Evolutionary conservation across 2,888 invertebrate genomes (phyloP), one percentile per base, ranked within the genome.

Genomic region (Koerneria pararmatus): DNA sequence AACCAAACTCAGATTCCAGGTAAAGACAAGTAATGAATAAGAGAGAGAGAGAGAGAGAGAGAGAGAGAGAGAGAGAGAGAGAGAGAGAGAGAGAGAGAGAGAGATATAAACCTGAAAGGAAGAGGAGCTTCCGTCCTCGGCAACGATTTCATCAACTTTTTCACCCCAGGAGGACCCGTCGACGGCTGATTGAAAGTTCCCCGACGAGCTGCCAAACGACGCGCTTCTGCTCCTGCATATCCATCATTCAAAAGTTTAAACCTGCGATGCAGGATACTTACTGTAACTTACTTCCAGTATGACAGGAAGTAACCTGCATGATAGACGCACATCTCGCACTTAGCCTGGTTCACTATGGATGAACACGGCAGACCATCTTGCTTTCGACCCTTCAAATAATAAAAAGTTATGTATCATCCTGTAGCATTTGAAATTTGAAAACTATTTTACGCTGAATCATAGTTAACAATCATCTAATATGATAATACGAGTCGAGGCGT

Each of bases 271-370:
- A n/a, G n/a, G n/a, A n/a, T n/a, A n/a, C n/a, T n/a, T n/a, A n/a
- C n/a, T n/a, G n/a, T n/a, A n/a, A n/a, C n/a, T n/a, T n/a, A n/a
- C n/a, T n/a, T n/a, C n/a, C n/a, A n/a, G n/a, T n/a, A n/a, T n/a
- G n/a, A n/a, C n/a, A n/a, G n/a, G n/a, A n/a, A n/a, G n/a, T n/a
- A n/a, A n/a, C n/a, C n/a, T 31, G 61, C 72, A 65, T 80, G 80
- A 63, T 71, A 80, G 8, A 74, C 75, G 54, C 80, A 80, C 58
- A 67, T 73, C 48, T 78, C 78, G 27, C 75, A 71, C 19, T 71
- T 53, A 1, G 77, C 73, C 22, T 68, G 27, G 68, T 82, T 82
- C 29, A 82, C 77, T 31, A 77, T 76, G 63, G 76, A 76, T 19
- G 70, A 58, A 66, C 82, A 82, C 31, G 53, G 65, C 29, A 66